Conservation (phyloP, 2,113 vertebrate species). For the Rhizomys pruinosus region DNA sequence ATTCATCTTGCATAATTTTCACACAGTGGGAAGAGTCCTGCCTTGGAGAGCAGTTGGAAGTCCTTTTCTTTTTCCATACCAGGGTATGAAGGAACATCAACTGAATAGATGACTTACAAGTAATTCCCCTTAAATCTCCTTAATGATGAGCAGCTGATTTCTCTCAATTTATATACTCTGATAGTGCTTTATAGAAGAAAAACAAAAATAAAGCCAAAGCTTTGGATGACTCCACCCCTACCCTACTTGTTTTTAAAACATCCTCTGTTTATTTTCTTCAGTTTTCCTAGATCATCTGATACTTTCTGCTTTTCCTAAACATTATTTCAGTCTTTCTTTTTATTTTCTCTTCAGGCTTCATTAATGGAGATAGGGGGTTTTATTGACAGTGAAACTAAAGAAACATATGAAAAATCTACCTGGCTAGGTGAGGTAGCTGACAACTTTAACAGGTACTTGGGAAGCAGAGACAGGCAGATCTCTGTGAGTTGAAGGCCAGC, state of each 20-base stretch:
- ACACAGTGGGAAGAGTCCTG: neutral
- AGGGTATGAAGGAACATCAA: neutral
- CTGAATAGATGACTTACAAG: neutral
- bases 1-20: neutral
- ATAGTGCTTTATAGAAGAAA: constrained; percentile 27
- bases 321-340: neutral
- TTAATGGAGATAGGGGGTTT: neutral
- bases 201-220: neutral
- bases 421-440: no score
- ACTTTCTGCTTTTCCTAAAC: constrained; percentile 29
- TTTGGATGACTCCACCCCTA: neutral
- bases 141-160: neutral
- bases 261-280: neutral
- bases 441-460: no score
- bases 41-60: neutral
- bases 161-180: constrained; percentile 22
- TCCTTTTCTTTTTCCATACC: neutral
- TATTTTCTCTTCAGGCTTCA: neutral
- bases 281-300: neutral
- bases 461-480: no score
- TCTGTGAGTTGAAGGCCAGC: no score
- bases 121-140: constrained; percentile 27
- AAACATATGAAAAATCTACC: neutral
- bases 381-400: neutral
- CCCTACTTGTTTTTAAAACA: neutral